phyloP scores from a whole-genome alignment of 2,797 vertebrate genomes.

The Poeciliopsis presidionis region DNA sequence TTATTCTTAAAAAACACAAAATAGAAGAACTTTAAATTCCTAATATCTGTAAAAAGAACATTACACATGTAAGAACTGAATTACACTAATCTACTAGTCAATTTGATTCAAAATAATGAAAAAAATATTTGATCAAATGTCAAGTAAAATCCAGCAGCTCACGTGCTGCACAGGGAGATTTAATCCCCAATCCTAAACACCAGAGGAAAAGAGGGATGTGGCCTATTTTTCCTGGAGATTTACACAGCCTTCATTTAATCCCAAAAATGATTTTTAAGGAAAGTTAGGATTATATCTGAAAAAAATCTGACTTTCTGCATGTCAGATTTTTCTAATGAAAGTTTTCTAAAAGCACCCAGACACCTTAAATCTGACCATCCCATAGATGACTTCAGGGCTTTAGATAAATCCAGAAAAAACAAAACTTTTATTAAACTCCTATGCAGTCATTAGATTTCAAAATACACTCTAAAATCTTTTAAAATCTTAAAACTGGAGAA shows the following conservation, averaged over 20 bases:
- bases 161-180: conserved; percentile 20
- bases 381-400: neutral
- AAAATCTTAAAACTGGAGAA: neutral
- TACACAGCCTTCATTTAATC: conserved; percentile 1
- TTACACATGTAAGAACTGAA: neutral
- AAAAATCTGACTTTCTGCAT: neutral
- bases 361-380: neutral
- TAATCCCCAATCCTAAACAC: neutral
- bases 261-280: neutral
- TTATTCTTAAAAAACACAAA: neutral
- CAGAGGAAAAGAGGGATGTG: conserved; percentile 28
- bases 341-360: neutral
- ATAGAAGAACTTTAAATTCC: conserved; percentile 10
- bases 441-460: neutral
- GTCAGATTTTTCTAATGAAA: neutral
- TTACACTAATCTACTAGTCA: conserved; percentile 14
- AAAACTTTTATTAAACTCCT: neutral
- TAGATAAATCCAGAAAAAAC: neutral
- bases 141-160: conserved; percentile 1
- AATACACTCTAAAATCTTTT: neutral
- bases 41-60: neutral
- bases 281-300: neutral
- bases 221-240: conserved; percentile 24
- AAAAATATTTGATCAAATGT: conserved; percentile 1
- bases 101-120: conserved; percentile 5